Conservation (phyloP, 2,797 vertebrate species). For the Siniperca scherzeri region DNA sequence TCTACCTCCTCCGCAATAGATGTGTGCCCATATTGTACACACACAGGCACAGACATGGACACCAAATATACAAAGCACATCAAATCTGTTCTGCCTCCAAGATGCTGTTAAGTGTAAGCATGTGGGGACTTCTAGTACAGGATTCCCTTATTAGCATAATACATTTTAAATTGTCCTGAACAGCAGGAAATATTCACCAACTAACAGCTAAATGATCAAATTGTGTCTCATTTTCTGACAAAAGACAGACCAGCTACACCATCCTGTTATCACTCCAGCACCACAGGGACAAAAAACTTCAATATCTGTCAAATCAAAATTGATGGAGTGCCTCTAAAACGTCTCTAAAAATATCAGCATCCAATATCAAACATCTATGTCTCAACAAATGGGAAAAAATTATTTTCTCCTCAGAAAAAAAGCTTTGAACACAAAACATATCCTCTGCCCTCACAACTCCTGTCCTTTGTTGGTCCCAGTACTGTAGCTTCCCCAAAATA, state of each 20-base stretch:
- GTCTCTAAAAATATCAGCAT: conserved; percentile 49
- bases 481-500: conserved; percentile 48
- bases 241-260: conserved; percentile 37
- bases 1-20: neutral
- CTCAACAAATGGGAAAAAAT: conserved; percentile 25
- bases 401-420: conserved; percentile 15
- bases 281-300: conserved; percentile 41
- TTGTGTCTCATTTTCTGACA: conserved; percentile 42
- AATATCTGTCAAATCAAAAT: conserved; percentile 61
- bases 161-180: conserved; percentile 23
- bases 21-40: neutral
- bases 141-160: conserved; percentile 13
- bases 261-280: conserved; percentile 47
- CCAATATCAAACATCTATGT: conserved; percentile 56
- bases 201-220: conserved; percentile 42
- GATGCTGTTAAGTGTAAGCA: neutral
- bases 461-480: conserved; percentile 39
- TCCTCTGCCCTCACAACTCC: conserved; percentile 13
- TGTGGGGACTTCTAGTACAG: neutral
- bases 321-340: conserved; percentile 56
- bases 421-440: conserved; percentile 32
- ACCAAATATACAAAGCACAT: conserved; percentile 9
- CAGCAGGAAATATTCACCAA: conserved; percentile 30
- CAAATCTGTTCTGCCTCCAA: conserved; percentile 7
- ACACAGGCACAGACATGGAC: conserved; percentile 8